These are phyloP conservation scores for Macaca nemestrina DNA, from an alignment of 2,113 vertebrate genomes.

Conservation along the genomic window DNA sequence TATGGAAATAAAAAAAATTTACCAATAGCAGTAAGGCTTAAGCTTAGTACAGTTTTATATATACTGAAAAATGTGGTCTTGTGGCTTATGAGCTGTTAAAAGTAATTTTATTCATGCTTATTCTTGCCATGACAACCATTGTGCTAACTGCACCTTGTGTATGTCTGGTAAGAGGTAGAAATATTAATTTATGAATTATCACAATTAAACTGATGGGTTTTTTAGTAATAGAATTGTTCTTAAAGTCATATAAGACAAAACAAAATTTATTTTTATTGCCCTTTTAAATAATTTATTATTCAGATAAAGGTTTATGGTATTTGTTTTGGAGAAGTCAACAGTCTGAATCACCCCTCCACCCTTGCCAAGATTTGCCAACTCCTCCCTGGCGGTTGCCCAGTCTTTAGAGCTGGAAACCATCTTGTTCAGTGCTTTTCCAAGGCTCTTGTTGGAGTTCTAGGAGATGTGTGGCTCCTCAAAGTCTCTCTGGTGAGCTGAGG, in stretches of 20 bases:
- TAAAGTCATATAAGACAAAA: neutral
- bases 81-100: constrained; percentile 12
- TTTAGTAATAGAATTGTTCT: constrained; percentile 13
- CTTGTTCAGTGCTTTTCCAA: neutral
- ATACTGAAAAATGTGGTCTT: neutral
- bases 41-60: neutral
- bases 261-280: neutral
- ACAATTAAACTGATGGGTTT: neutral
- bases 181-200: constrained; percentile 26
- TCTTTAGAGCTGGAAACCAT: neutral
- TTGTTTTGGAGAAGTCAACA: neutral
- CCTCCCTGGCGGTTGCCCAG: neutral
- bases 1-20: constrained; percentile 41
- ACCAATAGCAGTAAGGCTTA: neutral
- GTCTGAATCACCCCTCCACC: neutral
- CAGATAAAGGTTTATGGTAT: neutral
- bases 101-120: neutral
- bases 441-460: neutral
- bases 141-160: neutral
- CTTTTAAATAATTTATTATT: neutral
- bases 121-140: neutral
- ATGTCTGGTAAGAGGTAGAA: constrained; percentile 16
- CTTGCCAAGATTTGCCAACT: neutral
- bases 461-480: neutral
- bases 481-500: neutral